Percentiles rank a stretch among this genome's conserved stretches.
phyloP scores from a whole-genome alignment of 23 tunicate genomes.

The Ciona savignyi region DNA sequence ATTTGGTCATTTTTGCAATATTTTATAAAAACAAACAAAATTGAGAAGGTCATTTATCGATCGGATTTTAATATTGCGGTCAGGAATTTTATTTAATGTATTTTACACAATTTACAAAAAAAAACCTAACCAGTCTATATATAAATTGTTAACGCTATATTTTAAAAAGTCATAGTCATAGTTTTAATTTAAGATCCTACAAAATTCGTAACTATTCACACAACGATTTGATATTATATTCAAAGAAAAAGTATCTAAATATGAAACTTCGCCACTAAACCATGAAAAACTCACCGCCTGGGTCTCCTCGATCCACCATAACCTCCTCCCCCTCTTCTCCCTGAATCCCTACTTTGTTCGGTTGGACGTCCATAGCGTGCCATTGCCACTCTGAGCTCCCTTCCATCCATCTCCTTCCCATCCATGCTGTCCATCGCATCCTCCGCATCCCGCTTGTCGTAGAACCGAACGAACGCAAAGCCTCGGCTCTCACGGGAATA shows the following conservation, averaged over 20 bases:
- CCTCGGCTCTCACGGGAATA: slow-evolving; percentile 90
- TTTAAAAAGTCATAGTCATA: background rate
- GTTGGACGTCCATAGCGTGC: slow-evolving; percentile 85
- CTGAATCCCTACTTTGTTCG: slow-evolving; percentile 40
- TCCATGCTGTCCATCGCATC: slow-evolving; percentile 99
- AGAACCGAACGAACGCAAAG: slow-evolving; percentile 96
- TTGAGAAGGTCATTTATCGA: background rate
- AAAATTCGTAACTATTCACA: no score
- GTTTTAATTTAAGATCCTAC: no score
- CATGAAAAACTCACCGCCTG: background rate
- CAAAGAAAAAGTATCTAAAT: background rate
- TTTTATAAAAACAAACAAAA: background rate
- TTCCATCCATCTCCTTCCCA: slow-evolving; percentile 83
- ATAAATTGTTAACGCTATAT: no score
- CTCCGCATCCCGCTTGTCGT: slow-evolving; percentile 92
- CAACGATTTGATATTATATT: no score
- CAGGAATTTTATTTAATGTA: no score
- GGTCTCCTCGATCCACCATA: slow-evolving; percentile 16
- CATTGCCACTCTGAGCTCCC: slow-evolving; percentile 82
- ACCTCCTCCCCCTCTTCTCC: slow-evolving; percentile 29
- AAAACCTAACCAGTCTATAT: no score
- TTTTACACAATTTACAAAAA: no score
- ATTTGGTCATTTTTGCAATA: background rate
- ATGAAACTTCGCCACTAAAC: background rate
- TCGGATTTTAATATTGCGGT: background rate